These are phyloP conservation scores for Cantharis lateralis DNA, from an alignment of 2,888 invertebrate species.

Conservation along the genomic window DNA sequence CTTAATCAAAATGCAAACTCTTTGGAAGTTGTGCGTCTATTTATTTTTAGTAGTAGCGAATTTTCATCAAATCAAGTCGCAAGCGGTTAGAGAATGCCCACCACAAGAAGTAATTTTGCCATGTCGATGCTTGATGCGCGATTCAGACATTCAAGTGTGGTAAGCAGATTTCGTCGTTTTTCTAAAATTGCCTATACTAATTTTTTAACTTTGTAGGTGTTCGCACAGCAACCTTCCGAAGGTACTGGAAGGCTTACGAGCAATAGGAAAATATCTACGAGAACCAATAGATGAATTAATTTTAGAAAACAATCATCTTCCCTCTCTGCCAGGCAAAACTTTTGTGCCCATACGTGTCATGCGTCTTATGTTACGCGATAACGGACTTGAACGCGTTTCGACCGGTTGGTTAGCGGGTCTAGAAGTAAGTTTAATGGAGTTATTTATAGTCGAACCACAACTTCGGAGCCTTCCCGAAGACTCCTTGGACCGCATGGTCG, in stretches of 20 bases:
- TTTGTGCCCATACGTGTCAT: slow-evolving; percentile 77
- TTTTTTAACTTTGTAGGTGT: slow-evolving; percentile 66
- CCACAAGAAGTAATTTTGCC: slow-evolving; percentile 77
- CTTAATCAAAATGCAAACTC: slow-evolving; percentile 26
- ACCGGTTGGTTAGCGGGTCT: slow-evolving; percentile 80
- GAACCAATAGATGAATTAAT: slow-evolving; percentile 84
- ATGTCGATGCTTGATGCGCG: slow-evolving; percentile 78
- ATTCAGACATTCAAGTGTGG: slow-evolving; percentile 86
- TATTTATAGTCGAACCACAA: slow-evolving; percentile 84
- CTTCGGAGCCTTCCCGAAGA: slow-evolving; percentile 79
- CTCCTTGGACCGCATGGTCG: slow-evolving; percentile 73
- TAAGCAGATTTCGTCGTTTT: slow-evolving; percentile 50
- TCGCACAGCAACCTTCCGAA: slow-evolving; percentile 86
- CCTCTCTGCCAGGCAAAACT: slow-evolving; percentile 81
- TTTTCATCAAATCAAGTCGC: slow-evolving; percentile 9
- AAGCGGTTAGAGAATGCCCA: slow-evolving; percentile 62
- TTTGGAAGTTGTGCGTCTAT: slow-evolving; percentile 27
- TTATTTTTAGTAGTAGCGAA: slow-evolving; percentile 18
- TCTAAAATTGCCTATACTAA: not conserved
- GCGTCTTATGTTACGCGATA: slow-evolving; percentile 81
- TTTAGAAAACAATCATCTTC: slow-evolving; percentile 84
- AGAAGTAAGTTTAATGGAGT: slow-evolving; percentile 77
- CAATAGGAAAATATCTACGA: slow-evolving; percentile 68
- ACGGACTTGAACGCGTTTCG: slow-evolving; percentile 79
- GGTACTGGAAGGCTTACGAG: slow-evolving; percentile 74